Conservation (phyloP, 2,113 vertebrate species). For the Muscicapa adusta region DNA sequence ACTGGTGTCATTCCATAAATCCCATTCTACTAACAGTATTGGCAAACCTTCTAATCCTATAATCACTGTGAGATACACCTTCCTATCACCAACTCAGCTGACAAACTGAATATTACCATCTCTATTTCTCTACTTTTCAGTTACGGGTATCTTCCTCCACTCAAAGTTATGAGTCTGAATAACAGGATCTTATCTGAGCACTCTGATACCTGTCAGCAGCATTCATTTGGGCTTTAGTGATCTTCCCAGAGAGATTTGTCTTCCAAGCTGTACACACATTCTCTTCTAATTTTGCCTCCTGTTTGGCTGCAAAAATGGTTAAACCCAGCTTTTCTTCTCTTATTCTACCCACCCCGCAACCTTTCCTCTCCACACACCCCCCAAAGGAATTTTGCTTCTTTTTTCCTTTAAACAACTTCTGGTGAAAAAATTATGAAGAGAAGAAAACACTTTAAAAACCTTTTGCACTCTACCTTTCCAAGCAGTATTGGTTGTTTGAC, state of each 20-base stretch:
- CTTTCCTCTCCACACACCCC: background rate
- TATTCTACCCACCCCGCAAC: background rate
- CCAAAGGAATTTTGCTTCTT: background rate
- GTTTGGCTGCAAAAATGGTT: background rate
- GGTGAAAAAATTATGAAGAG: background rate
- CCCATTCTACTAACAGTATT: slow-evolving; percentile 47
- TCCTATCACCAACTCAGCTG: slow-evolving; percentile 38
- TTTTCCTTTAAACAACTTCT: background rate
- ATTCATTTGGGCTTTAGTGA: slow-evolving; percentile 26
- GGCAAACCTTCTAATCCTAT: slow-evolving; percentile 53
- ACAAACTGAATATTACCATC: slow-evolving; percentile 52
- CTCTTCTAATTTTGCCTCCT: background rate
- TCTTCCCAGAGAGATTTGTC: slow-evolving; percentile 38
- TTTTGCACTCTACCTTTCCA: background rate
- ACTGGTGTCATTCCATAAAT: slow-evolving; percentile 46
- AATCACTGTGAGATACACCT: slow-evolving; percentile 47
- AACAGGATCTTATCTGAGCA: slow-evolving; percentile 41
- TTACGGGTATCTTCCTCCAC: slow-evolving; percentile 40
- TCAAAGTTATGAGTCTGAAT: slow-evolving; percentile 44
- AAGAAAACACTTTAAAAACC: background rate
- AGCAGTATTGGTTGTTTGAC: background rate
- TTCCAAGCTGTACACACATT: background rate
- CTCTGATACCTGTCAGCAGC: slow-evolving; percentile 37
- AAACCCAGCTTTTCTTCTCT: background rate
- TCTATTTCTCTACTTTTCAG: slow-evolving; percentile 25